Base-by-base conservation (phyloP, 2,113 vertebrate genomes). In the Bagarius yarrelli region DNA sequence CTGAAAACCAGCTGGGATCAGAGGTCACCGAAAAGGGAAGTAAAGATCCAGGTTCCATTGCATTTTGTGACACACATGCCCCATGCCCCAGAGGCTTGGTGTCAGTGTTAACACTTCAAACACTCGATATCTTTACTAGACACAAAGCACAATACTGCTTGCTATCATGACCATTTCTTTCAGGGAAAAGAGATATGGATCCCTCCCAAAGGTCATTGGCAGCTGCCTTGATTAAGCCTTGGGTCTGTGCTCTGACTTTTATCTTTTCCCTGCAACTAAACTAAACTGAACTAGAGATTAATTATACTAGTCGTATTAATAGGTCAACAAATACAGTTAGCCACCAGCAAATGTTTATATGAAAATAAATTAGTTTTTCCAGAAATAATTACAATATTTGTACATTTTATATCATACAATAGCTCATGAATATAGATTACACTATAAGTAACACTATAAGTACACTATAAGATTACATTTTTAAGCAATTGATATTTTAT, bases 41-140 rank as follows among this genome's bases (percentile, higher is more conserved):
- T 89, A 91, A 91, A 91, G 91, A 93, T 93, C 91, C 90, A 92
- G 90, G 92, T 91, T 90, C 89, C 83, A 88, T 92, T 91, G 91
- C 88, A 91, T 92, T 91, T 90, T 91, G 90, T 92, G 93, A 92
- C 91, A 93, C 85, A 89, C 87, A n/a, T 90, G 87, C 89, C 85
- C 88, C 88, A 89, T 78, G 85, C 90, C 91, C 93, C 91, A 89
- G 91, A 92, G 92, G 91, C 91, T 91, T 86, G 90, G 90, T 91
- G 89, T 92, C 89, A 91, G 91, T 89, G 92, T 92, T 93, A 93
- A 92, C 93, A 93, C 92, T 93, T 92, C 93, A 94, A 92, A 94
- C 92, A 90, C 89, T 93, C 92, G 89, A 93, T 93, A 92, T 93
- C 92, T 93, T 90, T 90, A 89, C 88, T 87, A 92, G 91, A 91